Base-by-base conservation (phyloP, 2,113 vertebrate genomes). In the Hyperopisus bebe region DNA sequence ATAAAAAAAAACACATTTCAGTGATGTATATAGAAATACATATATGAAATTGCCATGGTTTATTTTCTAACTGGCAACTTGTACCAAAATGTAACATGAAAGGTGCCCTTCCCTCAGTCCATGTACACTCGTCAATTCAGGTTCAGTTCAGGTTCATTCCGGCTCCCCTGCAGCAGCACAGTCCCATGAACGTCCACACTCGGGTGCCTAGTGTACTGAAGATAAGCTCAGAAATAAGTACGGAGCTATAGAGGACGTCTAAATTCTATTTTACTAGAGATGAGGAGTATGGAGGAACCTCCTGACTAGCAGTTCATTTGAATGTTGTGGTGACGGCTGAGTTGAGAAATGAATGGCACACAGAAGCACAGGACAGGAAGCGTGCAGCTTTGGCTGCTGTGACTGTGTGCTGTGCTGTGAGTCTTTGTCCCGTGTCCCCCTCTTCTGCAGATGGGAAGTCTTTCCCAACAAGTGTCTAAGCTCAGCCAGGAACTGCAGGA, bases 401-500 rank as follows among this genome's bases (percentile, higher is more conserved):
- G 48, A 53, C 17, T 7, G 53, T 7, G 53, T 55, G 19, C 17
- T 21, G 17, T 51, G 46, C 19, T 27, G 1, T 53, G n/a, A 27
- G 24, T 11, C 17, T 42, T 51, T 44, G 21, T 48, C 55, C 82
- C 24, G 2, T 70, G 83, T 55, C 80, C 82, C 42, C 19, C 47
- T 80, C 70, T 39, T 39, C 6, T n/a, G 5, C 93, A 97, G 96
- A 96, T 97, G 96, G 95, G 92, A 89, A 89, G 89, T 88, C 94
- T 97, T 82, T 95, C 96, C 3, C 94, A 95, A 90, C 96, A 97
- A 91, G 96, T 97, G 19, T 95, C 94, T 84, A 93, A 93, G 80
- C 95, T 97, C 91, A 96, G 96, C 90, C 94, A 95, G 88, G 96
- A 97, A 91, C 93, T 97, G 48, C 95, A 95, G 94, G 95, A 96